Base-by-base conservation (phyloP, 1,140 invertebrate genomes). In the Chymomyza costata region DNA sequence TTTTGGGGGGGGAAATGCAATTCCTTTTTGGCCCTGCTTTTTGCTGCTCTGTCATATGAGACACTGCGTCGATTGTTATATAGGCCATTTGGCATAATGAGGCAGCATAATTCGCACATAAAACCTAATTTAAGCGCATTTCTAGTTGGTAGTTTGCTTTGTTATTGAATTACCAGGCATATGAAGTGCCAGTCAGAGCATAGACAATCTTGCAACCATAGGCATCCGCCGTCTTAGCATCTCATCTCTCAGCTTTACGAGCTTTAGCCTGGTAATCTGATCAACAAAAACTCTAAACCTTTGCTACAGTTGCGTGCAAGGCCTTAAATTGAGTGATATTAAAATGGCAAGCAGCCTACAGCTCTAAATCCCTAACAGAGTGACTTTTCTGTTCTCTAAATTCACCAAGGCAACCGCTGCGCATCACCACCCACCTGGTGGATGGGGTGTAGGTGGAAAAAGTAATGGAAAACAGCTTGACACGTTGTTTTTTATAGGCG, bases 101-200 rank as follows among this genome's bases (percentile, higher is more conserved):
- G 70, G 71, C 71, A 49, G 70, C 56, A 76, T 76, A 78, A 76
- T 76, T 70, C 73, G 43, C 70, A 59, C 57, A 76, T 76, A 66
- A 76, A 76, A 65, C 39, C 66, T 68, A 63, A 66, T 63, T 78
- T 59, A 70, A 55, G 50, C 56, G 50, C 53, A 78, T 55, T 76
- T 74, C 61, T 76, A 76, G 61, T 76, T 58, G 51, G 50, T 21
- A 54, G 59, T 32, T 47, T 51, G 50, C 37, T 64, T 55, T 30
- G 61, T 71, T 57, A 78, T 76, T 78, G 66, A 76, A 76, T 78
- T 65, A 55, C n/a, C n/a, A n/a, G n/a, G n/a, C n/a, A n/a, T n/a
- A n/a, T n/a, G n/a, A n/a, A n/a, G n/a, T n/a, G n/a, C n/a, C n/a
- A n/a, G n/a, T n/a, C 67, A 37, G 43, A 31, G 55, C 34, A 41